Evolutionary conservation across 2,888 invertebrate genomes (phyloP), one percentile per base, ranked within the genome.

Genomic region (Notodonta dromedarius): DNA sequence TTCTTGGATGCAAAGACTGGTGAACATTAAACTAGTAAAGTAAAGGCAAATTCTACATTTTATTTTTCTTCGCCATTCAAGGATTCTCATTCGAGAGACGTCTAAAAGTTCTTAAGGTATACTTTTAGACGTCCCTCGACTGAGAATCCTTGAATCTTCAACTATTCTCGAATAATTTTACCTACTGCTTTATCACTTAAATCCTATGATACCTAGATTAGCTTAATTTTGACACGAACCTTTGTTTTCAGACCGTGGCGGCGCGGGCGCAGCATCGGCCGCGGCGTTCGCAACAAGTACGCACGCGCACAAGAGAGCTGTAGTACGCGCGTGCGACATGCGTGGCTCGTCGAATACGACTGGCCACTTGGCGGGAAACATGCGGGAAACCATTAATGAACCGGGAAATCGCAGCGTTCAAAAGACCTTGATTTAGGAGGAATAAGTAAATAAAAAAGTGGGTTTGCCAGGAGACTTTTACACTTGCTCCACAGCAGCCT

Each of bases 301-400:
- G 80, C 87, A 90, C 66, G 82, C 86, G 84, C 80, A 88, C 39
- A 91, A 61, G 52, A 89, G 61, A 13, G 79, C 77, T 5, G 79
- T 60, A 5, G 72, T 71, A 57, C 79, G 83, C 73, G 77, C 82
- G 80, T 81, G 81, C 80, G 88, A 85, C 91, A 91, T 91, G 74
- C 88, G 88, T 85, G 76, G 79, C 63, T 65, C 56, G 74, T 77
- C 54, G 57, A 59, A 65, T 58, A 58, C 74, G 65, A 83, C 85
- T 86, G 78, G 24, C 16, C 13, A 46, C 12, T 57, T 52, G 52
- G 52, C 52, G 52, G 52, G n/a, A 46, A 40, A 48, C 46, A 51
- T 46, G 46, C 44, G 32, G 42, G 11, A 12, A 58, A 50, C 16
- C 16, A n/a, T 4, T 46, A n/a, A 46, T n/a, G 46, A 46, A n/a